Base-by-base conservation (phyloP, 2,113 vertebrate genomes). In the Euleptes europaea region DNA sequence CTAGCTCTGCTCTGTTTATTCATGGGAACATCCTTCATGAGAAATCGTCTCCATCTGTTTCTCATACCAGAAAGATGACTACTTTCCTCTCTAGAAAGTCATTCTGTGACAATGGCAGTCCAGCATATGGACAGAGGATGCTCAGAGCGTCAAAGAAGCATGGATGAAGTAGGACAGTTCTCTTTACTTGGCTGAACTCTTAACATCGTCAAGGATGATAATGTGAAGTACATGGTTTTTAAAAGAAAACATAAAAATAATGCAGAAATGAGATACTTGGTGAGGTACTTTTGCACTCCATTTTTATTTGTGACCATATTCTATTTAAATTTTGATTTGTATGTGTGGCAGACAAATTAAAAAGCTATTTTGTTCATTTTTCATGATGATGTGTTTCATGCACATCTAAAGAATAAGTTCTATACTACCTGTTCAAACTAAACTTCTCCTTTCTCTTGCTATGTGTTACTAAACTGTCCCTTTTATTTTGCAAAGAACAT, bases 401-500 rank as follows among this genome's bases (percentile, higher is more conserved):
- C 40, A 47, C 65, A 33, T 40, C 9, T 82, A 40, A 72, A 75
- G 40, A 74, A 38, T 33, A n/a, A 42, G 82, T 54, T 72, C 2
- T 8, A 51, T 23, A 54, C 54, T 65, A n/a, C 76, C 84, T 90
- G 5, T 73, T 80, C 73, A 70, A 57, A 23, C 38, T 86, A 78
- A 88, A 40, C 51, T 91, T 93, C 65, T 86, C 83, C 91, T 90
- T 38, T 47, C 70, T 84, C 63, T 35, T 51, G 47, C 54, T 90
- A 1, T 93, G 54, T 82, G 72, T 90, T 93, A 69, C 79, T 89
- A 84, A 91, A 80, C 42, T 83, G 66, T 90, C 40, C 85, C 75
- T 78, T 93, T 96, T 80, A 88, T 86, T 93, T 93, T 91, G 80
- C 87, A 93, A 89, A 91, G 21, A 94, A 88, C 83, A 81, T 89